phyloP scores from a whole-genome alignment of 2,797 vertebrate species.

The Thripadectes ignobilis region DNA sequence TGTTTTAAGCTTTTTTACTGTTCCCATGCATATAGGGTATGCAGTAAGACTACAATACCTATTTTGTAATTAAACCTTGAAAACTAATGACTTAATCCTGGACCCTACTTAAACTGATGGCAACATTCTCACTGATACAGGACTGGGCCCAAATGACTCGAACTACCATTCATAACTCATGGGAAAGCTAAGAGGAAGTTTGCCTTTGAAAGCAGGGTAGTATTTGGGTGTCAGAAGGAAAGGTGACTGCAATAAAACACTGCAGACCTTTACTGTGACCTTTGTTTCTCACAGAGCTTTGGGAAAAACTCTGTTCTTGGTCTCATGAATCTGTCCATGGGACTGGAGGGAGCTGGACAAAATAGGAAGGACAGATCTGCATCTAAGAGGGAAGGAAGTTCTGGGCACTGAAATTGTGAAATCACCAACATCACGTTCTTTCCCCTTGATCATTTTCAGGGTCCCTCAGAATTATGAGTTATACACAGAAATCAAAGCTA shows the following conservation, averaged over 20 bases:
- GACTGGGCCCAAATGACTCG: not conserved
- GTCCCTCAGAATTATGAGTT: not conserved
- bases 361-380: not conserved
- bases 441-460: not conserved
- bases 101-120: not conserved
- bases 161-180: not conserved
- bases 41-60: not conserved
- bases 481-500: not conserved
- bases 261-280: not conserved
- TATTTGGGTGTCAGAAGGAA: not conserved
- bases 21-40: constrained; percentile 44
- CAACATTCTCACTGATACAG: not conserved
- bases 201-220: not conserved
- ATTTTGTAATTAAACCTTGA: constrained; percentile 38
- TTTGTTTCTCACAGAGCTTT: constrained; percentile 10
- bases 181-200: not conserved
- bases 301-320: not conserved
- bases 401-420: not conserved
- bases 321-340: not conserved
- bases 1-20: constrained; percentile 68
- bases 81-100: constrained; percentile 51
- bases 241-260: constrained; percentile 29
- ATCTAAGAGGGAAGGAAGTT: not conserved
- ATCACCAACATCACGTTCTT: not conserved
- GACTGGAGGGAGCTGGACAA: not conserved